Evolutionary conservation across 2,888 invertebrate genomes (phyloP), one percentile per base, ranked within the genome.

Genomic region (Galerucella calmariensis): DNA sequence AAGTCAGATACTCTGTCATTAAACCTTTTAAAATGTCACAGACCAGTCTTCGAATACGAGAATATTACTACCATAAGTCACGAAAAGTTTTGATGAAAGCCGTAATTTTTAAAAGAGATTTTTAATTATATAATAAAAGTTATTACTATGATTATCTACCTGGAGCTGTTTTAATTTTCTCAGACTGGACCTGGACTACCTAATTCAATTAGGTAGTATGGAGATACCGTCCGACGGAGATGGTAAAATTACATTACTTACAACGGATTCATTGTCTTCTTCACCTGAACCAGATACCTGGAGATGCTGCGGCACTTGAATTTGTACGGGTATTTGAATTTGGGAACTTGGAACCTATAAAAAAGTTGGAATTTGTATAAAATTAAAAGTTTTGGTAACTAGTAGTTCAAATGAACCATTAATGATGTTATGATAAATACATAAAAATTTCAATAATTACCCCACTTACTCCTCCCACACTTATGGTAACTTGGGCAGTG

Each of bases 291-390:
- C 79, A 9, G 79, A 63, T 59, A 87, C 84, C 76, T 87, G 87
- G 67, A 88, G 85, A 77, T 86, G 88, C 81, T 90, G 91, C 14
- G 92, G 92, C 83, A 92, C 90, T 88, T 91, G 92, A 80, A 92
- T 92, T 85, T 92, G 92, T 20, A 92, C 91, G 1, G 92, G 92
- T 75, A 91, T 88, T 78, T 90, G 90, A 77, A 90, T 88, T 85
- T 90, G 91, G 77, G 90, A 90, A 27, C 91, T 90, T n/a, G 92
- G 91, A 72, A 91, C 91, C 92, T 92, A 77, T 11, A 81, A 80
- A 41, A 35, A 41, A 41, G 35, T 41, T 8, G 35, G 35, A 41
- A 9, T 41, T 41, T 41, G 1, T 9, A 9, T 41, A 8, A 41
- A 41, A 41, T 41, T 41, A 1, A 41, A 35, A 35, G 35, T 35